Evolutionary conservation across 2,888 invertebrate species (phyloP), one percentile per base, ranked within the genome.

Genomic region (Apodemia zela): DNA sequence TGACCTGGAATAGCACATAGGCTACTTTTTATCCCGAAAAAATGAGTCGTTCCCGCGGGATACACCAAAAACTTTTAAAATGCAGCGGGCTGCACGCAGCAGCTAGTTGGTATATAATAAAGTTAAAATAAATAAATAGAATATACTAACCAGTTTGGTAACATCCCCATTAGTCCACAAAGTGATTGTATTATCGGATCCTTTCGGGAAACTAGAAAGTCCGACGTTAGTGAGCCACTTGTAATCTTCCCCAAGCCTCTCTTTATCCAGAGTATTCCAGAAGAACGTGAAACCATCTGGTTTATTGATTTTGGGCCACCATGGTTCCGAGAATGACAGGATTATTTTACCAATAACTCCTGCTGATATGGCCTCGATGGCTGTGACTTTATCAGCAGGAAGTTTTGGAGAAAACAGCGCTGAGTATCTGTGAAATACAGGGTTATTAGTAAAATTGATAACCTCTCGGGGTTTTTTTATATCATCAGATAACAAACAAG

Each of bases 321-420:
- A 95, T 11, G 86, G 84, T 6, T 84, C 74, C 0, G 93, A 86
- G 78, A 94, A 96, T 62, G 92, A 86, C 1, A 96, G 71, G 65
- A 93, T 93, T 51, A 96, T 92, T 83, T 96, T 96, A 67, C 93
- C 92, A 2, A 95, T 93, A 4, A 92, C 89, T 2, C 95, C 96
- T 70, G 94, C 93, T 0, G 93, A 93, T 63, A 95, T 75, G 59
- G 85, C 85, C 80, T 93, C 74, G 61, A 95, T 94, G 7, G 92
- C 91, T 29, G 81, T 81, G 2, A 85, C 73, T 79, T 95, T 95
- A 8, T 74, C 72, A 11, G 76, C 67, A 0, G 94, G 92, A 25
- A 95, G 75, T 33, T 81, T 72, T 0, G 95, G 95, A 10, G 77
- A 72, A 73, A 95, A 95, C 35, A 94, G 67, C 0, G 79, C 80